Evolutionary conservation across 2,113 vertebrate species (phyloP).

Genomic region (Vulpes lagopus): DNA sequence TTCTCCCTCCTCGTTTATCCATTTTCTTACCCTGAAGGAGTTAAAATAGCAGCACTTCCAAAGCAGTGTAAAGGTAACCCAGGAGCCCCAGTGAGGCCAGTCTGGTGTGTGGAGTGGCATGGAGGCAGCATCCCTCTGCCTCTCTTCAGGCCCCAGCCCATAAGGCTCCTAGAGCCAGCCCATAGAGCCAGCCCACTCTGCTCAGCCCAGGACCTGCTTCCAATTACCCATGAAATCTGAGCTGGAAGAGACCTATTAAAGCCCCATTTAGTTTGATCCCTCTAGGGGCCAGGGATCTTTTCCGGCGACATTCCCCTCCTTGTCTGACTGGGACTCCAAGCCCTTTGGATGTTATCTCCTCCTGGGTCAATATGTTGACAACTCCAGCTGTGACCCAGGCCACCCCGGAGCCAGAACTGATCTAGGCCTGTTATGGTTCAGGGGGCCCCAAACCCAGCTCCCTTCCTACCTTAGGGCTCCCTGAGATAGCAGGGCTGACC

Average conservation of each 20-base stretch:
- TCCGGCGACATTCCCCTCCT: conserved; percentile 77
- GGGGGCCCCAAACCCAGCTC: not conserved
- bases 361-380: conserved; percentile 83
- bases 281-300: conserved; percentile 75
- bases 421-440: not conserved
- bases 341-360: conserved; percentile 81
- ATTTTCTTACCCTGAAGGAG: not conserved
- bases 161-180: not conserved
- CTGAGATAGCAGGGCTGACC: not conserved
- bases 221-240: conserved; percentile 84
- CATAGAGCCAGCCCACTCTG: conserved; percentile 50
- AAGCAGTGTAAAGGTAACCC: not conserved
- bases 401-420: conserved; percentile 78
- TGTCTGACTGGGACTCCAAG: conserved; percentile 72
- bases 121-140: not conserved
- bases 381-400: conserved; percentile 81
- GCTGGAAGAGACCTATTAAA: conserved; percentile 84
- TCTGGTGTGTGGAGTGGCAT: not conserved
- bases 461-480: not conserved
- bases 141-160: not conserved
- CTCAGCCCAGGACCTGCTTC: conserved; percentile 78
- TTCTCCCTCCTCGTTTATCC: not conserved
- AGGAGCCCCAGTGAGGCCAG: not conserved
- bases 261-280: conserved; percentile 79
- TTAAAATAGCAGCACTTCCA: not conserved